Conservation (phyloP, 2,888 invertebrate species). For the Hydriomena furcata region DNA sequence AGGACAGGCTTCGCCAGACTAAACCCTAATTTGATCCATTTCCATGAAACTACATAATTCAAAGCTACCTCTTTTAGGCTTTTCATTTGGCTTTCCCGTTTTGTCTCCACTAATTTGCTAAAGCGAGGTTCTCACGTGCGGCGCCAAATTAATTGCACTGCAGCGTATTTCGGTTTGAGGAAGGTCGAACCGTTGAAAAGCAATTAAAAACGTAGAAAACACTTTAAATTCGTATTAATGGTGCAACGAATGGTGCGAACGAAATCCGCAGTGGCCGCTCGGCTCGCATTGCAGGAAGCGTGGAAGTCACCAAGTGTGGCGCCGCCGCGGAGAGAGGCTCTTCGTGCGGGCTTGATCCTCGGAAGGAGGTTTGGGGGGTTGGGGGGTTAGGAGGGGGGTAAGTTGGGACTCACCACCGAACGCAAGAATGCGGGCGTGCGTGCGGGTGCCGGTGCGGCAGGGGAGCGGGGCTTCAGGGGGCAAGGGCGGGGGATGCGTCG, state of each 20-base stretch:
- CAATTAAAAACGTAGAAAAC: conserved; percentile 22
- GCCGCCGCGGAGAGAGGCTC: conserved; percentile 49
- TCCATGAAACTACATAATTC: conserved; percentile 18
- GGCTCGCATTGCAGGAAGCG: conserved; percentile 44
- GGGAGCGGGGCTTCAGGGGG: conserved; percentile 47
- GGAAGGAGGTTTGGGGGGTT: conserved; percentile 50
- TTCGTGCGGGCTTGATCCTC: conserved; percentile 55
- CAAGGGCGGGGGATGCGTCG: conserved; percentile 61
- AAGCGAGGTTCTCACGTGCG: conserved; percentile 31
- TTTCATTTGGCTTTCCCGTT: conserved; percentile 3
- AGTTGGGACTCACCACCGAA: conserved; percentile 40
- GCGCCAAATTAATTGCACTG: conserved; percentile 46
- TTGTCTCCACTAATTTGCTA: conserved; percentile 35
- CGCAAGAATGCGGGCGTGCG: conserved; percentile 80
- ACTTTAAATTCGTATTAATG: conserved; percentile 25
- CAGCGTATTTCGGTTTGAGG: conserved; percentile 38
- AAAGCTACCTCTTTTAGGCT: conserved; percentile 23
- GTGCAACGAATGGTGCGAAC: conserved; percentile 23
- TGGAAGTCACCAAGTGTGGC: conserved; percentile 44
- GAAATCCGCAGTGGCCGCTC: conserved; percentile 43
- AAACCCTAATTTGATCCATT: conserved; percentile 1
- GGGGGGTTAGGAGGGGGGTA: too few species aligned
- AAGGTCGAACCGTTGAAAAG: conserved; percentile 28
- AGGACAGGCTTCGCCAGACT: conserved; percentile 5
- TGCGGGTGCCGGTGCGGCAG: conserved; percentile 64